Evolutionary conservation across 2,888 invertebrate species (phyloP).

Genomic region (Drosophila buzzatii): DNA sequence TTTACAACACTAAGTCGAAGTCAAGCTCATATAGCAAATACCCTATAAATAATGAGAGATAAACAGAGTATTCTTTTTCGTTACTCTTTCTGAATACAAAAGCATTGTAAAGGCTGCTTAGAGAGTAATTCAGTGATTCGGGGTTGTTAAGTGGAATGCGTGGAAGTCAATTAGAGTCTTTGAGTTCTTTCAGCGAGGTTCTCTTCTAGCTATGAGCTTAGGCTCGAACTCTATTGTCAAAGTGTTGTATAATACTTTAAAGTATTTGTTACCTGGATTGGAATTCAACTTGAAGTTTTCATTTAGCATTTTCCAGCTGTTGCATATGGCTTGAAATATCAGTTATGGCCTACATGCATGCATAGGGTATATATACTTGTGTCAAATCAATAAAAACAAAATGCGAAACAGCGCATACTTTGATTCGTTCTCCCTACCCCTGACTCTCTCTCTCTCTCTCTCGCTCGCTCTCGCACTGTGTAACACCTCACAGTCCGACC

Average conservation of each 20-base stretch:
- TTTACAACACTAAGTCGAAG: not conserved
- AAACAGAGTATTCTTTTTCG: too few species aligned
- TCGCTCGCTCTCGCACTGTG: constrained; percentile 24
- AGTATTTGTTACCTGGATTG: not conserved
- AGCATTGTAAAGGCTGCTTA: not conserved
- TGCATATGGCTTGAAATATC: not conserved
- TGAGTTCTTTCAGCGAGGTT: not conserved
- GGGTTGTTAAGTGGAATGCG: not conserved
- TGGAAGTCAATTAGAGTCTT: not conserved
- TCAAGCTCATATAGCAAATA: not conserved
- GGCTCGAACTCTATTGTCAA: too few species aligned
- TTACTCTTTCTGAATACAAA: not conserved
- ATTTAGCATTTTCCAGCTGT: not conserved
- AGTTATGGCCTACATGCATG: not conserved
- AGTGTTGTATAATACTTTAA: not conserved
- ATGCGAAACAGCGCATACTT: constrained; percentile 55
- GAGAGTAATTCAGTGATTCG: not conserved
- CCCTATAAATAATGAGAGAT: not conserved
- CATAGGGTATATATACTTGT: constrained; percentile 22
- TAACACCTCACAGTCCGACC: constrained; percentile 69
- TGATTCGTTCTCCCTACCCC: constrained; percentile 37
- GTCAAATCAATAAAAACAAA: constrained; percentile 49
- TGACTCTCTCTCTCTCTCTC: constrained; percentile 14
- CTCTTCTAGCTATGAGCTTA: too few species aligned
- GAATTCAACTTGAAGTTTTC: too few species aligned